A percentile compares a stretch with the other conserved stretches of the same genome.
Conservation (phyloP, 2,888 invertebrate species). For the Cephonodes hylas region DNA sequence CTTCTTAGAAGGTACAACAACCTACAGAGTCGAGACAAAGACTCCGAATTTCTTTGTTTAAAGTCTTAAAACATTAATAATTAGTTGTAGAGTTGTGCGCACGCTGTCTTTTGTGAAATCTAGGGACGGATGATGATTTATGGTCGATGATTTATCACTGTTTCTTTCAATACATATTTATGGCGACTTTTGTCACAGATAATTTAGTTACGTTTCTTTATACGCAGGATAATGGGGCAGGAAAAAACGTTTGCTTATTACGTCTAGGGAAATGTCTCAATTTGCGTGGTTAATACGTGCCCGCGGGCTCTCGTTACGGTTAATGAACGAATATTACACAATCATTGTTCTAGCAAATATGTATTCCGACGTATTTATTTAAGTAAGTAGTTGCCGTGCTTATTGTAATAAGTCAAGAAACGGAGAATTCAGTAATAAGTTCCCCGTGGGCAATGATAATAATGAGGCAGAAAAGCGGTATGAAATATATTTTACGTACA, state of each 20-base stretch:
- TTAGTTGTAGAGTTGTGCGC: conserved; percentile 42
- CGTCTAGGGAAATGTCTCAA: neutral
- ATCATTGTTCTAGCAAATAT: neutral
- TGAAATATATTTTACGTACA: no score
- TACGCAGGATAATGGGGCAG: neutral
- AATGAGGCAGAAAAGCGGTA: no score
- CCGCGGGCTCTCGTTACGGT: neutral
- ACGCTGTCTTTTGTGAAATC: neutral
- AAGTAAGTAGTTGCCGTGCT: neutral
- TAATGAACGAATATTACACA: neutral
- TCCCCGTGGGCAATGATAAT: no score
- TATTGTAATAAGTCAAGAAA: no score
- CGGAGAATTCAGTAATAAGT: no score
- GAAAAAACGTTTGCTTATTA: neutral
- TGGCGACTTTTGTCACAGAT: neutral
- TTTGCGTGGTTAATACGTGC: neutral
- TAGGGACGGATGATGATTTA: neutral
- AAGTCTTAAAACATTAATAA: conserved; percentile 46
- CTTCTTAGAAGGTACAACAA: conserved; percentile 51
- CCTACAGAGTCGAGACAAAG: conserved; percentile 19
- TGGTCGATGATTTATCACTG: neutral
- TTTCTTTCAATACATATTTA: neutral
- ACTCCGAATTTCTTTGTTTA: conserved; percentile 33
- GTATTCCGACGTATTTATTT: neutral
- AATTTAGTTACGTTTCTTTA: neutral